Conservation (phyloP, 2,888 invertebrate genomes). For the Agrochola lychnidis region DNA sequence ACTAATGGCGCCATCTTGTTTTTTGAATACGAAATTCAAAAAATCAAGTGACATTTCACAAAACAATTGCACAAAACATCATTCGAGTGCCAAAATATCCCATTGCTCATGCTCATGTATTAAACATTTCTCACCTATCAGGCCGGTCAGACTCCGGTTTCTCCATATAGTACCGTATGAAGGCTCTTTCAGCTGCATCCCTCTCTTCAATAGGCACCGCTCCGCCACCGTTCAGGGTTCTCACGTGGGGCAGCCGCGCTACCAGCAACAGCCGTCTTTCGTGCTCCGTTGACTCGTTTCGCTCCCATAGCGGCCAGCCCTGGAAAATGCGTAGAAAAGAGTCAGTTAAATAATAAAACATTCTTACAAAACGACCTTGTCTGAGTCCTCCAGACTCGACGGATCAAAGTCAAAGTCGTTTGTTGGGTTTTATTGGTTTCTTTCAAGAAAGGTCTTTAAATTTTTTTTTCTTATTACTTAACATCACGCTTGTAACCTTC, state of each 20-base stretch:
- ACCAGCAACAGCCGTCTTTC: constrained; percentile 96
- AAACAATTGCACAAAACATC: background rate
- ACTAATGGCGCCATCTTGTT: background rate
- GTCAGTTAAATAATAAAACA: background rate
- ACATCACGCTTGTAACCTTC: background rate
- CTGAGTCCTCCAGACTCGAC: background rate
- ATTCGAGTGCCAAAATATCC: no score
- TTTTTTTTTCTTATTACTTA: background rate
- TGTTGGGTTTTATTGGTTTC: constrained; percentile 10
- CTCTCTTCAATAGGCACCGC: constrained; percentile 95
- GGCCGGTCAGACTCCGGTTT: constrained; percentile 96
- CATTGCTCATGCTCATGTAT: no score
- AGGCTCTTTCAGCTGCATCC: constrained; percentile 97
- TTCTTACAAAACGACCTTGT: background rate
- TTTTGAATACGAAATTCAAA: background rate
- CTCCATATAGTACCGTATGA: constrained; percentile 97
- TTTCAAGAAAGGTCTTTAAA: background rate
- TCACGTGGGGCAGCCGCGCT: constrained; percentile 96
- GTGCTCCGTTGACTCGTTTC: constrained; percentile 96
- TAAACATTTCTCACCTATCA: constrained; percentile 89
- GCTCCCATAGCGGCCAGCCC: constrained; percentile 94
- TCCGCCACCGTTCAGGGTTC: constrained; percentile 97
- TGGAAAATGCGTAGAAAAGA: constrained; percentile 70
- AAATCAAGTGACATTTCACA: background rate
- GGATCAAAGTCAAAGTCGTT: constrained; percentile 1